Conservation (phyloP, 2,113 vertebrate genomes). For the Strix aluco region DNA sequence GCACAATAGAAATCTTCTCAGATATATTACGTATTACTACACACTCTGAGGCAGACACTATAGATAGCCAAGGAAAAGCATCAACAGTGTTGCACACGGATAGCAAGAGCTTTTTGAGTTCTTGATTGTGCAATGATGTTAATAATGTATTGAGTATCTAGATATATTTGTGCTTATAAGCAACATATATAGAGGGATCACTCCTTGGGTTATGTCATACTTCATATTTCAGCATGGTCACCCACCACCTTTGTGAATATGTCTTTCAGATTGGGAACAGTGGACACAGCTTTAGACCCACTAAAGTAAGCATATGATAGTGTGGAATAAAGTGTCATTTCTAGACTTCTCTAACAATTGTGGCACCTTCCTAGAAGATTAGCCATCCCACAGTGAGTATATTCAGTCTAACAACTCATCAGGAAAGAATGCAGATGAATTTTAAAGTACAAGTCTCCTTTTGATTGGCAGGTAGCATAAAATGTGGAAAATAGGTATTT, state of each 20-base stretch:
- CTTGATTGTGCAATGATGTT: accelerated
- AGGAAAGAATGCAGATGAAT: background rate
- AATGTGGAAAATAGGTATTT: background rate
- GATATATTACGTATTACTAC: too few species aligned
- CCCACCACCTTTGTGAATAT: background rate
- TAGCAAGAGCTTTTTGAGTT: background rate
- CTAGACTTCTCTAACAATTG: background rate
- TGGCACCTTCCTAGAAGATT: background rate
- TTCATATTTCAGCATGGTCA: background rate
- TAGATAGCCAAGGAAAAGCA: background rate
- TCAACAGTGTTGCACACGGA: background rate
- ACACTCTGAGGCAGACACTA: background rate
- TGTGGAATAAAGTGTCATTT: background rate
- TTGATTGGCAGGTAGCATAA: background rate
- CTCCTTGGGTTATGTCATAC: background rate
- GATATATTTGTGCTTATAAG: background rate
- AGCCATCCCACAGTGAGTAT: background rate
- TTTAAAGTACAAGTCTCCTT: background rate
- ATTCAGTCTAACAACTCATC: background rate
- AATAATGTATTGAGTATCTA: background rate
- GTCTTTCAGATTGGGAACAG: background rate
- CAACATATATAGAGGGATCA: background rate
- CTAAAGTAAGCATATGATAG: background rate
- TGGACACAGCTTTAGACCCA: background rate
- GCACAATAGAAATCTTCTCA: background rate